Base-by-base conservation (phyloP, 2,113 vertebrate genomes). In the Acanthisitta chloris region DNA sequence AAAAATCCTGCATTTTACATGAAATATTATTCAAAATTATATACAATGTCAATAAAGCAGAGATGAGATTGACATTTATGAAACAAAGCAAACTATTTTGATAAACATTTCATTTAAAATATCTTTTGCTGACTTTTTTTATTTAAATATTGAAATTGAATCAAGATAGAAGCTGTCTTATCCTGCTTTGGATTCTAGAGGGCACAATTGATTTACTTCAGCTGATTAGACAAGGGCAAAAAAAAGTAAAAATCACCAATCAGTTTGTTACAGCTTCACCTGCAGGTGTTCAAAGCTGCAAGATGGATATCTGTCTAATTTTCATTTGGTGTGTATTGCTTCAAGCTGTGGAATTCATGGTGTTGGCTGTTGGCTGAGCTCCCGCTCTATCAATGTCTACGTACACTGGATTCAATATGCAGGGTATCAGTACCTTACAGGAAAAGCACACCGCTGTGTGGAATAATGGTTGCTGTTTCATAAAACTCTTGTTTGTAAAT, bases 171-270 rank as follows among this genome's bases (percentile, higher is more conserved):
- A 51, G n/a, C 40, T 81, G 28, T 66, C 42, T 42, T 90, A 73
- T 64, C 69, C 58, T 54, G 36, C 38, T 92, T 82, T 78, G 54
- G 36, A 89, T 86, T 89, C 94, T 92, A 97, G 95, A 94, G 86
- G 95, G 81, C 94, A 71, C 59, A 94, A 72, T 29, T 91, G 76
- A 83, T 94, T 86, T 82, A 94, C 70, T 82, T 69, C 42, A 87
- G 40, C 28, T 91, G 66, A 96, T 92, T 58, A 80, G 72, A 74
- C 17, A 91, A 86, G 58, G 12, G 4, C 16, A 25, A 76, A 82
- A 79, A 82, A 82, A 31, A 21, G 54, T 71, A 96, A 93, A 61
- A 59, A 20, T 6, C 34, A 51, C 46, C 66, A 13, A 74, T 72
- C 67, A 52, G 46, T 93, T 95, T 92, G 25, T 93, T 88, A 80